Evolutionary conservation across 2,797 vertebrate species (phyloP), one percentile per base, ranked within the genome.

Genomic region (Sebastiscus tertius): DNA sequence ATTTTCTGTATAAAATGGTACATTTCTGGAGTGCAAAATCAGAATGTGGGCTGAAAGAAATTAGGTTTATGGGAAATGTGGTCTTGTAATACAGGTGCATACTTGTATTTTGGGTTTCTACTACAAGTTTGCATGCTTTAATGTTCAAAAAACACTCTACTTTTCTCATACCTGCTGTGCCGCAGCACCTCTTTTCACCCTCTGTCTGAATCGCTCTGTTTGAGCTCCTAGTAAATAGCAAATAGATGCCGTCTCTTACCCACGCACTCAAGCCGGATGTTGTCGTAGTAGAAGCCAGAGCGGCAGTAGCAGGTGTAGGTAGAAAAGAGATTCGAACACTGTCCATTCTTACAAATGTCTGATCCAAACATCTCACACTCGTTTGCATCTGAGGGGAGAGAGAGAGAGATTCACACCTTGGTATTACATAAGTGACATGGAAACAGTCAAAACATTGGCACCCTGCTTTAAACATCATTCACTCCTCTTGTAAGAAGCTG

Each of bases 341-440:
- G 87, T 59, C 96, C 96, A 1, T 94, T 95, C 87, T 96, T 96
- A 80, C 96, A 96, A 71, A 96, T 94, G 75, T 96, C 96, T 0
- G 93, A 56, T 58, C 93, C 95, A 88, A 96, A 96, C 94, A 96
- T 95, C 74, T 94, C 90, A 79, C 96, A 96, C 81, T 96, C 96
- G n/a, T 96, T 92, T 54, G 93, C 95, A 91, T 96, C 96, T 96
- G 90, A 69, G 52, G 76, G 63, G 34, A 73, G 36, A 72, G 22
- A 73, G 22, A 46, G 6, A 85, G 27, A 83, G 33, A 85, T 65
- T 76, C 60, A 82, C 27, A 64, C 6, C 1, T 64, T 61, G 34
- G 55, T 55, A 12, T 76, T 66, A 81, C 27, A 71, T 49, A 63
- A 64, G 27, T 27, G 9, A 65, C 18, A 61, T 22, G 79, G 69